These are phyloP conservation scores for Trachelus stipa DNA, from an alignment of 2,888 invertebrate species.

Conservation along the genomic window DNA sequence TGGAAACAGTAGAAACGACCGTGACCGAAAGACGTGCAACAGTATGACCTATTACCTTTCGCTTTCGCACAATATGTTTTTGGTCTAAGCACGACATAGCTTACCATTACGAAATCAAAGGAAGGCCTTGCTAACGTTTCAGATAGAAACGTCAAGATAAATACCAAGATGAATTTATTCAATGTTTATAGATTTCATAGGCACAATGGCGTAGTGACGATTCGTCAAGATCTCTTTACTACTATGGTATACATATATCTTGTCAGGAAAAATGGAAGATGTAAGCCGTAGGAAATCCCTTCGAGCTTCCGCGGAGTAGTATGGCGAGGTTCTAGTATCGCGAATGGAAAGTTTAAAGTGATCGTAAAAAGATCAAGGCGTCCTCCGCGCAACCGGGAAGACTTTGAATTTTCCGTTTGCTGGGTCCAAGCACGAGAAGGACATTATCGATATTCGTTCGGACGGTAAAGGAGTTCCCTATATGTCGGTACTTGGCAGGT, in stretches of 20 bases:
- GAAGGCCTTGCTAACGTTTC: not conserved
- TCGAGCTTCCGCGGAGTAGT: not conserved
- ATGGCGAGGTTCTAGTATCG: not conserved
- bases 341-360: not conserved
- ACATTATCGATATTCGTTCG: conserved; percentile 39
- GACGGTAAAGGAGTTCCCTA: conserved; percentile 17
- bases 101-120: not conserved
- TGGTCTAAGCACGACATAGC: not conserved
- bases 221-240: not conserved
- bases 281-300: not conserved
- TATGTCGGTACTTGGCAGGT: conserved; percentile 31
- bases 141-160: not conserved
- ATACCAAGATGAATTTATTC: not conserved
- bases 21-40: not conserved
- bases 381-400: not conserved
- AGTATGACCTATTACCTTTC: not conserved
- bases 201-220: not conserved
- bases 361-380: not conserved
- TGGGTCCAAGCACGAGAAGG: conserved; percentile 4
- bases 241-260: too few species aligned
- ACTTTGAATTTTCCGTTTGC: conserved; percentile 6
- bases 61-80: not conserved
- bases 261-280: not conserved
- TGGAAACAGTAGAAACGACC: not conserved
- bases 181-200: not conserved